A percentile compares a stretch with the other conserved stretches of the same genome.
Conservation (phyloP, 2,797 vertebrate genomes). For the Gastrophryne carolinensis region DNA sequence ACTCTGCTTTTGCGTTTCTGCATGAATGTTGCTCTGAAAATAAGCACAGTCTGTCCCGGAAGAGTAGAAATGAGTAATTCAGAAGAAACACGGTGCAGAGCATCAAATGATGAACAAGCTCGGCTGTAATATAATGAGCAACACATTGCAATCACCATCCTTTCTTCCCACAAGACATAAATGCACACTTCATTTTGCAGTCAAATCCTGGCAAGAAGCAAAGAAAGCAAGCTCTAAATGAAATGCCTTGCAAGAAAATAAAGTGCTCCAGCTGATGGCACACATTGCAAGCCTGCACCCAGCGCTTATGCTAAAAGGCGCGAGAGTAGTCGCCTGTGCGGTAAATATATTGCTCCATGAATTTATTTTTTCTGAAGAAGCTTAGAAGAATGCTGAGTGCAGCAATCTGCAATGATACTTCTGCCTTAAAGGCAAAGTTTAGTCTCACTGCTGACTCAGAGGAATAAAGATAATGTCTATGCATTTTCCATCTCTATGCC, state of each 20-base stretch:
- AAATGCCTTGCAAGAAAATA: conserved; percentile 15
- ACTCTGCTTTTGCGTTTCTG: background rate
- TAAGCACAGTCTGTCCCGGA: conserved; percentile 19
- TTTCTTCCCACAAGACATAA: conserved; percentile 11
- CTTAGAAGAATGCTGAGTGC: conserved; percentile 27
- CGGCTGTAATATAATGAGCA: conserved; percentile 21
- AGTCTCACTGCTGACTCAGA: conserved; percentile 32
- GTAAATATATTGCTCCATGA: conserved; percentile 3
- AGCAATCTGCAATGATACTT: conserved; percentile 19
- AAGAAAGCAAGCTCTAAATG: conserved; percentile 21
- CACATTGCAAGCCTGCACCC: conserved; percentile 3
- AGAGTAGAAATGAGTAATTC: conserved; percentile 11
- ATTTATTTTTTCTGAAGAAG: conserved; percentile 2
- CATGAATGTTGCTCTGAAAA: conserved; percentile 7
- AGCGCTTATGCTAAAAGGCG: background rate
- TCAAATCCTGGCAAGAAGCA: conserved; percentile 3
- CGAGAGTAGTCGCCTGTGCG: background rate
- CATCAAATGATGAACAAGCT: conserved; percentile 33
- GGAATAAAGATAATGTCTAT: conserved; percentile 21
- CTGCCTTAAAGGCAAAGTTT: conserved; percentile 31
- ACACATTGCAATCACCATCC: conserved; percentile 28
- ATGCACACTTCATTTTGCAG: conserved; percentile 36
- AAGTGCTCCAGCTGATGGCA: conserved; percentile 15
- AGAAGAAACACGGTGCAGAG: background rate
- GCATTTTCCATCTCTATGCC: conserved; percentile 23